Base-by-base conservation (phyloP, 1,140 invertebrate genomes). In the Nephila pilipes region DNA sequence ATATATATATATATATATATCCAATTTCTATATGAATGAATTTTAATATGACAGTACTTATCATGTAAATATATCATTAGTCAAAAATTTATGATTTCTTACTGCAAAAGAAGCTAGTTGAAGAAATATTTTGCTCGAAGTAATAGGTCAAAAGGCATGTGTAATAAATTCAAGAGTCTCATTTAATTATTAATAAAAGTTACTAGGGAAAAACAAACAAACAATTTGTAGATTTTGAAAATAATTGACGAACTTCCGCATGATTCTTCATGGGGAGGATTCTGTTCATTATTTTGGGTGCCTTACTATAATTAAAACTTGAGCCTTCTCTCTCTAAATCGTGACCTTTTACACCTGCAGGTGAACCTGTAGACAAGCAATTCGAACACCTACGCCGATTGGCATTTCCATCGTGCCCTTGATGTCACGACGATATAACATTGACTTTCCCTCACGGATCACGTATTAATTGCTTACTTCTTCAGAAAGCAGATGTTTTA, bases 311-410 rank as follows among this genome's bases (percentile, higher is more conserved):
- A 75, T 75, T 32, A 75, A 75, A 75, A 75, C 16, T 75, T 12
- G 29, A 32, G 25, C 32, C 69, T 36, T 12, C 69, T 32, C 29
- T 32, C 18, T 16, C 29, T 18, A 46, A 46, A 32, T 75, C 69
- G 69, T 75, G 69, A 32, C 69, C 69, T 75, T 75, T 75, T 75
- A 75, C 69, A 75, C 69, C 69, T 75, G 69, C 32, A 14, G 25
- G 29, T 75, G 69, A 75, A 75, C 69, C 69, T 75, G 69, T 69
- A 69, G 65, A 69, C n/a, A 29, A 69, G 25, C 65, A 32, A 75
- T 32, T 36, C 65, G 16, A 75, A 75, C 69, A 75, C 69, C 69
- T 75, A 75, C 69, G 18, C 69, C 29, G 18, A 75, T 16, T 75
- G 69, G 69, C 69, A 75, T 75, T 75, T 75, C 29, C 14, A 32